phyloP scores from a whole-genome alignment of 2,113 vertebrate species.

The Reinhardtius hippoglossoides region DNA sequence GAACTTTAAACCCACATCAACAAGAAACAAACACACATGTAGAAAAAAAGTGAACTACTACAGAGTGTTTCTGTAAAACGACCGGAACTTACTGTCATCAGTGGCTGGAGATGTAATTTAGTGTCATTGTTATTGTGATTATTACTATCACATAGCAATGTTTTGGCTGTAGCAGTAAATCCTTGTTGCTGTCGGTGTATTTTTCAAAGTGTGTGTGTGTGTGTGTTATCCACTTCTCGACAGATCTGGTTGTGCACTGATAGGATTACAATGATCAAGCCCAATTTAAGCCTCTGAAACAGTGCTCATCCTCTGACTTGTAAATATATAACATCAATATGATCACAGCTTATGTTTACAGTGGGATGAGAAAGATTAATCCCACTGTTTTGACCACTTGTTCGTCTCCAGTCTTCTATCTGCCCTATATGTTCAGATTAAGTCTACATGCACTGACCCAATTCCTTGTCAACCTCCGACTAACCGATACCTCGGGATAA shows the following conservation, averaged over 20 bases:
- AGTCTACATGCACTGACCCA: slow-evolving; percentile 66
- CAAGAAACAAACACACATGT: no score
- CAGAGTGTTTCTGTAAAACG: no score
- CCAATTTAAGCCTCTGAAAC: slow-evolving; percentile 44
- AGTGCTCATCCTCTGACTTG: slow-evolving; percentile 50
- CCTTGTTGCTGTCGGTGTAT: slow-evolving; percentile 13
- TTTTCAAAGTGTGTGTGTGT: slow-evolving; percentile 10
- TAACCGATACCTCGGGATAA: slow-evolving; percentile 66
- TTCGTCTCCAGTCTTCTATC: slow-evolving; percentile 43
- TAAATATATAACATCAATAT: slow-evolving; percentile 64
- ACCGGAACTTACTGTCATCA: not conserved
- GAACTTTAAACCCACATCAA: no score
- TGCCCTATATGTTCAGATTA: slow-evolving; percentile 70
- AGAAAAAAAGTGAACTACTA: no score
- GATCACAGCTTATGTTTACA: slow-evolving; percentile 47
- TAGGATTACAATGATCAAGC: slow-evolving; percentile 57
- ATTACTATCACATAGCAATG: not conserved
- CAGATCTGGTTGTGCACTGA: slow-evolving; percentile 30
- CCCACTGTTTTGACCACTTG: slow-evolving; percentile 60
- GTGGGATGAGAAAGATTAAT: slow-evolving; percentile 59
- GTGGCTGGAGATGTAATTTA: no score
- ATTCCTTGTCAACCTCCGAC: slow-evolving; percentile 61
- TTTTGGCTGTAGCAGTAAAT: not conserved
- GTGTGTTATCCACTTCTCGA: slow-evolving; percentile 3
- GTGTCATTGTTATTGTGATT: not conserved